Conservation (phyloP, 2,888 invertebrate species). For the Petrolisthes manimaculis region DNA sequence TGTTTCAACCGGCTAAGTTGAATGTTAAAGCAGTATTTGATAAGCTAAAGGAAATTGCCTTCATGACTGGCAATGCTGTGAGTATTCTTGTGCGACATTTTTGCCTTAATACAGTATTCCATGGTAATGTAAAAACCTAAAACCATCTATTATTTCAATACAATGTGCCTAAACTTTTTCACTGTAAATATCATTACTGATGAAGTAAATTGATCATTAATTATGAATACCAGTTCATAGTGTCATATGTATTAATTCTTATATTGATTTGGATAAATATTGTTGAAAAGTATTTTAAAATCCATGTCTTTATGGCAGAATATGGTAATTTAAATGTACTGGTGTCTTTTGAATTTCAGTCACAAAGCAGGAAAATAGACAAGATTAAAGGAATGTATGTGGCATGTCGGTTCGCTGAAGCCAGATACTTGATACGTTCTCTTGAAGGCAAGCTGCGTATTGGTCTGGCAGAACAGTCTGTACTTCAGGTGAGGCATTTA, state of each 20-base stretch:
- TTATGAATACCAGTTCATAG: too few relatives aligned
- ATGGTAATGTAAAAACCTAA: too few relatives aligned
- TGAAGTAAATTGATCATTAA: too few relatives aligned
- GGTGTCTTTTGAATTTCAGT: slow-evolving; percentile 71
- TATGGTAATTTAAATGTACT: too few relatives aligned
- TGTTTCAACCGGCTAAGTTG: slow-evolving; percentile 80
- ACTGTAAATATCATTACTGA: too few relatives aligned
- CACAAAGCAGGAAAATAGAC: slow-evolving; percentile 85
- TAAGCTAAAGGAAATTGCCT: slow-evolving; percentile 88
- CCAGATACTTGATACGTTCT: slow-evolving; percentile 85
- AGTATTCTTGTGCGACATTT: slow-evolving; percentile 67
- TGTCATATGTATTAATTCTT: too few relatives aligned
- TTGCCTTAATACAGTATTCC: neutral
- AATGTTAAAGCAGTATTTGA: slow-evolving; percentile 82
- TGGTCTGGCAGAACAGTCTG: slow-evolving; percentile 96
- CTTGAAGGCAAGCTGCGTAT: slow-evolving; percentile 94
- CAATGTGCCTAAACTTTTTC: too few relatives aligned
- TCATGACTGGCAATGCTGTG: slow-evolving; percentile 83
- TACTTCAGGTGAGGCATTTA: slow-evolving; percentile 75
- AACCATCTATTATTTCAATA: too few relatives aligned
- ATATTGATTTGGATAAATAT: too few relatives aligned
- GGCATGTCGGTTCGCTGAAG: slow-evolving; percentile 88
- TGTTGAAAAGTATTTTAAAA: too few relatives aligned
- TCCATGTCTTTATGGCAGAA: too few relatives aligned
- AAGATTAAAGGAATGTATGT: slow-evolving; percentile 93